Conservation (phyloP, 2,888 invertebrate genomes). For the Drosophila quinaria region DNA sequence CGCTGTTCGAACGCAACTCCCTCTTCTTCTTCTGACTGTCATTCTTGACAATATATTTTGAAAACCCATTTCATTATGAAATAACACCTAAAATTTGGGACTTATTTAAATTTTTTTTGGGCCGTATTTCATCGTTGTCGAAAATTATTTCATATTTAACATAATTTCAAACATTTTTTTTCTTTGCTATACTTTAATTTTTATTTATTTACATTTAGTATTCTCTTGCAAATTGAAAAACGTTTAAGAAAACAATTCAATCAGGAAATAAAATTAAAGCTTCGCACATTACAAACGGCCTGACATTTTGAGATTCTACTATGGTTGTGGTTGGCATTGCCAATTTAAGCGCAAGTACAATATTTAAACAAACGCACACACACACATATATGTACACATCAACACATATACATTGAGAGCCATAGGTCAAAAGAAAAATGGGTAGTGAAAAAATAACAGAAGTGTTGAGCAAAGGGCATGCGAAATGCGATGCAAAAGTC, state of each 20-base stretch:
- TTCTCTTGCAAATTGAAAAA: slow-evolving; percentile 18
- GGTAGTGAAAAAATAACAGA: slow-evolving; percentile 76
- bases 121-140: too few species aligned
- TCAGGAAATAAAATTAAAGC: slow-evolving; percentile 39
- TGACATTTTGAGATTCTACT: slow-evolving; percentile 43
- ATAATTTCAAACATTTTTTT: too few species aligned
- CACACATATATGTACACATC: too few species aligned
- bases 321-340: slow-evolving; percentile 70
- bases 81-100: too few species aligned
- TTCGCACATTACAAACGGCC: slow-evolving; percentile 45
- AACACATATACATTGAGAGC: slow-evolving; percentile 17
- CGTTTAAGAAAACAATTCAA: slow-evolving; percentile 47
- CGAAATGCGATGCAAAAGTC: slow-evolving; percentile 62
- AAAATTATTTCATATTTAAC: too few species aligned
- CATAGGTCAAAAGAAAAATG: slow-evolving; percentile 23
- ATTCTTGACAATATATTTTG: not conserved
- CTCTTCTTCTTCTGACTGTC: too few species aligned
- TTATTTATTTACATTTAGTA: slow-evolving; percentile 1
- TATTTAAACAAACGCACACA: too few species aligned
- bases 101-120: not conserved
- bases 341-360: slow-evolving; percentile 77
- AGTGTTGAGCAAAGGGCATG: slow-evolving; percentile 82
- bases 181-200: not conserved
- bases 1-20: too few species aligned
- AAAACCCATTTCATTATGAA: too few species aligned